Base-by-base conservation (phyloP, 2,888 invertebrate genomes). In the Phengaris alcon region DNA sequence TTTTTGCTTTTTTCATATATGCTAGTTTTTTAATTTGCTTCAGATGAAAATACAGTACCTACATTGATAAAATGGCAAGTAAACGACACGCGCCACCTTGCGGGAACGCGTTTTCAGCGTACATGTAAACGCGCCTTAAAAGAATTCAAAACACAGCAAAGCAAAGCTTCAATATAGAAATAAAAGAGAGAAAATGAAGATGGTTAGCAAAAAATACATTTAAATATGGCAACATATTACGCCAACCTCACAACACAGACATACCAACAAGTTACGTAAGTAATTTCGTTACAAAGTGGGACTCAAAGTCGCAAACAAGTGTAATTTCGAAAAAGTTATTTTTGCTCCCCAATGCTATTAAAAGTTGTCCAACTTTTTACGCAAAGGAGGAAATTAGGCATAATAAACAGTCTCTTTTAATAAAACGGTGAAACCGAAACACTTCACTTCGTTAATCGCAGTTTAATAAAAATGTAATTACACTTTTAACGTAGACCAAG, bases 401-500 rank as follows among this genome's bases (percentile, higher is more conserved):
- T 76, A 69, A 69, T 69, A 68, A 74, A 75, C 75, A 77, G 76
- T 76, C 76, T 72, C 44, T 44, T 76, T 77, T 75, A 64, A 73
- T 75, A 70, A 70, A 76, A 77, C 51, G 15, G 48, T 10, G n/a
- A 69, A 69, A 69, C 69, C 69, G 15, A 76, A 76, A 75, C 51
- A 76, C 74, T 73, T 75, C 6, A 68, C 68, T 68, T 46, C 46
- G 68, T 79, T 77, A 79, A 79, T 76, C 75, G 76, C 69, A 59
- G 22, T 59, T 75, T 77, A 75, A 74, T 76, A 73, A 76, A 77
- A 68, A 75, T 74, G 74, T 75, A 77, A 77, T 77, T 73, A 75
- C 77, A 79, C 77, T 77, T 78, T 80, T 76, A 74, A 76, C 80
- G 83, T 82, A 79, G 80, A 77, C 77, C 78, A 82, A 82, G 80